Conservation (phyloP, 2,797 vertebrate genomes). For the Brachymystax lenok region DNA sequence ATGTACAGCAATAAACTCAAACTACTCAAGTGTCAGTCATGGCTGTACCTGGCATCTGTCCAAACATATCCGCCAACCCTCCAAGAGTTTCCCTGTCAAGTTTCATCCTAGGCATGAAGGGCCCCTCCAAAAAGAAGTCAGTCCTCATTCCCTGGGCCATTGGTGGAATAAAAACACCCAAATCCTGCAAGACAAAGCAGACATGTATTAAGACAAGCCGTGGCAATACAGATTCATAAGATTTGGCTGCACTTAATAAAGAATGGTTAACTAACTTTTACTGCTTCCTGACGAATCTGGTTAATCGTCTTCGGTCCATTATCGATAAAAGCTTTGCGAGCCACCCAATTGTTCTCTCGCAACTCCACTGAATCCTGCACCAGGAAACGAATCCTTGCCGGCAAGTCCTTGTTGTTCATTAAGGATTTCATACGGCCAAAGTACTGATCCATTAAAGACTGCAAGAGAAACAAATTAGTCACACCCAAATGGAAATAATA, state of each 20-base stretch:
- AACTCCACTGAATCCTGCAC: slow-evolving; percentile 99
- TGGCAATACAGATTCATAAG: neutral
- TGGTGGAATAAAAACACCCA: slow-evolving; percentile 99
- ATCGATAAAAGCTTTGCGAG: slow-evolving; percentile 99
- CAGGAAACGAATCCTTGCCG: slow-evolving; percentile 99
- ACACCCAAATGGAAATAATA: neutral
- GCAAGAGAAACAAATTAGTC: neutral
- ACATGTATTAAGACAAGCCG: neutral
- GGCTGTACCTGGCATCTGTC: slow-evolving; percentile 94
- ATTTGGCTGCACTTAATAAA: neutral
- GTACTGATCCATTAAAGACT: slow-evolving; percentile 99
- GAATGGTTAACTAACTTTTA: slow-evolving; percentile 79
- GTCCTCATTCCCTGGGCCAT: slow-evolving; percentile 96
- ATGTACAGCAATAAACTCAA: neutral
- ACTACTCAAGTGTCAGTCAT: slow-evolving; percentile 1
- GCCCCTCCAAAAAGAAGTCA: slow-evolving; percentile 98
- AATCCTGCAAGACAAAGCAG: slow-evolving; percentile 78
- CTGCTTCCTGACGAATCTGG: slow-evolving; percentile 99
- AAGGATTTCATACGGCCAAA: slow-evolving; percentile 99
- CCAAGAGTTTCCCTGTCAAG: slow-evolving; percentile 97
- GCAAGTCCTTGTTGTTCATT: slow-evolving; percentile 99
- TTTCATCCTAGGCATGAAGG: slow-evolving; percentile 97
- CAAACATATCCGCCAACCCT: slow-evolving; percentile 99
- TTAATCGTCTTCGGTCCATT: slow-evolving; percentile 99
- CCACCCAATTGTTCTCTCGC: slow-evolving; percentile 97